Conservation (phyloP, 1,140 invertebrate species). For the Caerostris darwini region DNA sequence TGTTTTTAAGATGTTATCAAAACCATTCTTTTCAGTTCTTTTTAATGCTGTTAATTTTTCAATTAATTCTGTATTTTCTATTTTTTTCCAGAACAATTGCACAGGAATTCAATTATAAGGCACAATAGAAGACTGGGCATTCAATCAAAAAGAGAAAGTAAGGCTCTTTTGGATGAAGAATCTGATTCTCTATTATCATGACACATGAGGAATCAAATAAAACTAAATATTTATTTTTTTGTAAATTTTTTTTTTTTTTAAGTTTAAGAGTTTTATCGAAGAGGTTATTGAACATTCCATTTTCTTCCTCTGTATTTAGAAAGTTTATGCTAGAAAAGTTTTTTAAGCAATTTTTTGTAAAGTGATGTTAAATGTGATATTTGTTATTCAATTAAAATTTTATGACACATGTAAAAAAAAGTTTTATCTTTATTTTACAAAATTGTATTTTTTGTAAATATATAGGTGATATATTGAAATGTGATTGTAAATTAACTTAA, state of each 20-base stretch:
- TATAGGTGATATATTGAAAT: neutral
- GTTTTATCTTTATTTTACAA: neutral
- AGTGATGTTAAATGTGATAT: neutral
- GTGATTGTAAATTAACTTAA: neutral
- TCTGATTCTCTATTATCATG: slow-evolving; percentile 21
- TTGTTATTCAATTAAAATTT: neutral
- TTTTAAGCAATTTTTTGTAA: neutral
- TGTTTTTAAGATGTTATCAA: too few relatives aligned
- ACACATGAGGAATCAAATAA: neutral
- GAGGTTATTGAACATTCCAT: neutral
- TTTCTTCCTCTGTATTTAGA: neutral
- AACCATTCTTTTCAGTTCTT: too few relatives aligned
- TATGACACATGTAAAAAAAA: neutral
- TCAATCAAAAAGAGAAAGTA: neutral
- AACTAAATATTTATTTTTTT: neutral
- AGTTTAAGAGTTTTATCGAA: neutral
- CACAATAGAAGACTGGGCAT: slow-evolving; percentile 9
- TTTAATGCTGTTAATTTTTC: too few relatives aligned
- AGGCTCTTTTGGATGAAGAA: slow-evolving; percentile 1
- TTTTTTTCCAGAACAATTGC: slow-evolving; percentile 58
- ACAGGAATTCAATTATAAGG: slow-evolving; percentile 64
- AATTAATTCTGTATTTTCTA: neutral
- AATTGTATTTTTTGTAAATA: neutral
- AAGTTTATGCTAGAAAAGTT: neutral
- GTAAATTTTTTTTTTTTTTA: neutral